Percentiles rank a stretch among this genome's conserved stretches.
Conservation (phyloP, 2,113 vertebrate genomes). For the Diglossa brunneiventris region DNA sequence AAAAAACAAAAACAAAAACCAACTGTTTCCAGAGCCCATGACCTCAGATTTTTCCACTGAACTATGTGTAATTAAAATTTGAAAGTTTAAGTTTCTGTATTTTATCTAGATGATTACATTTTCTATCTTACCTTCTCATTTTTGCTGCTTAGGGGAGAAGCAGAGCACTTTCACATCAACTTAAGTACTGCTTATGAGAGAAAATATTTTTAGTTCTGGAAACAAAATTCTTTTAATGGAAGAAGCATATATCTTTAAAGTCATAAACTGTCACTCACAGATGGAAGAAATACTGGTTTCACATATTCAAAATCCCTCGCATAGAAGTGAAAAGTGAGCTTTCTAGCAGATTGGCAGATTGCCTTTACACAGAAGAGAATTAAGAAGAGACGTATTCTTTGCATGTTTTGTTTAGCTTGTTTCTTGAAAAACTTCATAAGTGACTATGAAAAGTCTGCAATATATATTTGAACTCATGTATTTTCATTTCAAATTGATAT, state of each 20-base stretch:
- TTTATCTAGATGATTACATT: neutral
- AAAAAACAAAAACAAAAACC: neutral
- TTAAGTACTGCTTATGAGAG: neutral
- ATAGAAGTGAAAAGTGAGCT: neutral
- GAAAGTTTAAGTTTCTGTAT: neutral
- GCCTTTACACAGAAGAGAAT: neutral
- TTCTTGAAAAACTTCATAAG: neutral
- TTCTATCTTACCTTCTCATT: neutral
- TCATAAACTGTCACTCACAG: neutral
- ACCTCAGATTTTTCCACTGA: neutral
- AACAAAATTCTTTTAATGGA: neutral
- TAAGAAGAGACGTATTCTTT: neutral
- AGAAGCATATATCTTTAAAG: neutral
- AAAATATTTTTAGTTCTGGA: conserved; percentile 30
- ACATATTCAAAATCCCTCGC: neutral
- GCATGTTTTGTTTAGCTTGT: neutral
- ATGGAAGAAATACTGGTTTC: neutral
- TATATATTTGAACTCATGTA: neutral
- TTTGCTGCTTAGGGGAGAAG: neutral
- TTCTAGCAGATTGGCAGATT: neutral
- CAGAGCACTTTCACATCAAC: neutral
- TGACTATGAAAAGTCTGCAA: neutral
- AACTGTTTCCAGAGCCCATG: neutral
- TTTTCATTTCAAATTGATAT: neutral
- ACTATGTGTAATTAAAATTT: neutral